A percentile compares a stretch with the other conserved stretches of the same genome.
Evolutionary conservation across 2,888 invertebrate genomes (phyloP).

Genomic region (Drosophila paranaensis): DNA sequence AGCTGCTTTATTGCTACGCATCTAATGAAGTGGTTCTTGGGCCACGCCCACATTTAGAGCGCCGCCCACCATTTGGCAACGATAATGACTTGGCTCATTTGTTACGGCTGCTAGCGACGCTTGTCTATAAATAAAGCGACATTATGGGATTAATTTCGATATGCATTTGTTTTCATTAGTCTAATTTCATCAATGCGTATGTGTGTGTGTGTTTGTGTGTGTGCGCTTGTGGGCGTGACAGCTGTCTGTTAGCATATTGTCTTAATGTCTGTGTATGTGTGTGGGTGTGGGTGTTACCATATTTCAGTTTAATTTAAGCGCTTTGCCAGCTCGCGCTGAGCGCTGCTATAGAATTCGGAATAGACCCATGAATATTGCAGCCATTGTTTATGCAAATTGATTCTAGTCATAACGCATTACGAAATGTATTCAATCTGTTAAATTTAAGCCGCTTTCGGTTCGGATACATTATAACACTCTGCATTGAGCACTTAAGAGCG

Average conservation of each 20-base stretch:
- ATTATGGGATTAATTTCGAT: constrained; percentile 75
- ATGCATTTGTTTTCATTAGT: constrained; percentile 78
- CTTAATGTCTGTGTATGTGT: constrained; percentile 1
- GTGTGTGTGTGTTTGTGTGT: constrained; percentile 10
- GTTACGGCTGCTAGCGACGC: constrained; percentile 40
- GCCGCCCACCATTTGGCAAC: constrained; percentile 34
- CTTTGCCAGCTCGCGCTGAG: constrained; percentile 15
- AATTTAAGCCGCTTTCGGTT: background rate
- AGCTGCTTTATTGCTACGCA: constrained; percentile 25
- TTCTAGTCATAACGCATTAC: background rate
- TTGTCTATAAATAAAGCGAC: constrained; percentile 72
- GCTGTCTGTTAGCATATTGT: constrained; percentile 23
- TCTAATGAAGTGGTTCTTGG: constrained; percentile 33
- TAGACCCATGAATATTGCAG: constrained; percentile 19
- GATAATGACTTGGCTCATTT: constrained; percentile 59
- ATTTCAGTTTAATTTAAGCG: constrained; percentile 32
- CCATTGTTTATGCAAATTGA: constrained; percentile 17
- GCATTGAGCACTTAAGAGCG: background rate
- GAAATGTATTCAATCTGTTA: background rate
- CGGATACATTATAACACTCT: background rate
- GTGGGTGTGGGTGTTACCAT: constrained; percentile 14
- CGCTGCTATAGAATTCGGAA: background rate
- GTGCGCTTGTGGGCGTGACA: constrained; percentile 11
- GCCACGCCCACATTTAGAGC: constrained; percentile 28
- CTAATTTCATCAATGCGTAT: constrained; percentile 55